Evolutionary conservation across 2,888 invertebrate genomes (phyloP).

Genomic region (Flabesymbios commensalis): DNA sequence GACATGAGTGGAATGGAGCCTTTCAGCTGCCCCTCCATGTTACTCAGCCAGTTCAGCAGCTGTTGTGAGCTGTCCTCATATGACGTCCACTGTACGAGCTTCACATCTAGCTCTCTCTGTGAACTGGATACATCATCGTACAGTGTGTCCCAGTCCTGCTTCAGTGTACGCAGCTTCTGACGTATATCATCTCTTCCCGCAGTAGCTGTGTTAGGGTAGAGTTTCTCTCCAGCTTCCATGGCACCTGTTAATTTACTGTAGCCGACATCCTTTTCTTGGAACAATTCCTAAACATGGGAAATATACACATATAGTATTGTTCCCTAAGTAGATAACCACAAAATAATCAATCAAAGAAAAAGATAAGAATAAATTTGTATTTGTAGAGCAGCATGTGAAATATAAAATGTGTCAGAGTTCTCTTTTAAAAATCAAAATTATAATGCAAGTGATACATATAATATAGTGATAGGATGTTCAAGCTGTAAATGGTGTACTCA

Average conservation of each 20-base stretch:
- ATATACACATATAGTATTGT: too few relatives aligned
- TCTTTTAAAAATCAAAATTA: too few relatives aligned
- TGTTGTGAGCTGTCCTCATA: slow-evolving; percentile 85
- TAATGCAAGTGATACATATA: too few relatives aligned
- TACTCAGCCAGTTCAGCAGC: slow-evolving; percentile 78
- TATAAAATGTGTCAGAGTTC: too few relatives aligned
- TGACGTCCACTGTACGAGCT: slow-evolving; percentile 87
- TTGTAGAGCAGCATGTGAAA: too few relatives aligned
- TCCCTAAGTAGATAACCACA: too few relatives aligned
- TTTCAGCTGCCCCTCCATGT: slow-evolving; percentile 76
- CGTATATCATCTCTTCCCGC: slow-evolving; percentile 87
- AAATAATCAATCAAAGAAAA: too few relatives aligned
- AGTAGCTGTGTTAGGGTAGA: slow-evolving; percentile 90
- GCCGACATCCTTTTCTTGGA: slow-evolving; percentile 81
- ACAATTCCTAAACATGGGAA: slow-evolving; percentile 48
- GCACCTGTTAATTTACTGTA: slow-evolving; percentile 77
- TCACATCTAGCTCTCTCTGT: slow-evolving; percentile 80
- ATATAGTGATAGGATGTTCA: too few relatives aligned
- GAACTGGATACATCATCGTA: slow-evolving; percentile 81
- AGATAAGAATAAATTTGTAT: too few relatives aligned
- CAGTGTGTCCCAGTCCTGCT: slow-evolving; percentile 86
- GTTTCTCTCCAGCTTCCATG: slow-evolving; percentile 80
- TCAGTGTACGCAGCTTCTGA: slow-evolving; percentile 78
- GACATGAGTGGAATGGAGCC: slow-evolving; percentile 80
- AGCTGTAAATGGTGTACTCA: too few relatives aligned